Base-by-base conservation (phyloP, 1,140 invertebrate genomes). In the Brachionus plicatilis region DNA sequence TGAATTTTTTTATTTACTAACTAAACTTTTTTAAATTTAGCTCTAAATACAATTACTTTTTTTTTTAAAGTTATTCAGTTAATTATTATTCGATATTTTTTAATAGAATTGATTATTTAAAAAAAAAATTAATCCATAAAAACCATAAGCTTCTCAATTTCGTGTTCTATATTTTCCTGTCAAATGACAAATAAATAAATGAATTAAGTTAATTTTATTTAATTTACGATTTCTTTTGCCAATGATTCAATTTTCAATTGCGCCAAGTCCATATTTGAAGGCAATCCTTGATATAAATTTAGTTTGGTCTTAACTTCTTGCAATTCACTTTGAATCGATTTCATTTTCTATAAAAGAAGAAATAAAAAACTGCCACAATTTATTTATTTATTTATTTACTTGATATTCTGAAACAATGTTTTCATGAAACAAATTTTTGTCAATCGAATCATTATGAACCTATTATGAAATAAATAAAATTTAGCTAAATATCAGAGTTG, bases 401-500 rank as follows among this genome's bases (percentile, higher is more conserved):
- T 66, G 29, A 65, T 65, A 41, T 37, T 82, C 79, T 43, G 53
- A 27, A 5, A 60, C n/a, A 24, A 82, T 60, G 45, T 82, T 82
- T 65, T 82, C 79, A 65, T 82, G 79, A 65, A n/a, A 65, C 4
- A 82, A 47, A 82, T 66, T 82, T 82, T 82, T 68, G 65, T 82
- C 79, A 24, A 82, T 43, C 9, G 41, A 27, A 76, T 76, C 72
- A 37, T 60, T 60, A 43, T 82, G 53, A 65, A n/a, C 11, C 33
- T 80, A 6, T 56, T 1, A 50, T 56, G 3, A 50, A 20, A 56
- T n/a, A 56, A 33, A 27, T 27, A 50, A 20, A 56, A 24, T 27
- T 5, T 56, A 12, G 20, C 12, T 12, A 29, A n/a, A 45, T 5
- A n/a, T n/a, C n/a, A n/a, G n/a, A n/a, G n/a, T n/a, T n/a, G n/a